phyloP scores from a whole-genome alignment of 2,888 invertebrate species.

The Hydroisotoma schaefferi region DNA sequence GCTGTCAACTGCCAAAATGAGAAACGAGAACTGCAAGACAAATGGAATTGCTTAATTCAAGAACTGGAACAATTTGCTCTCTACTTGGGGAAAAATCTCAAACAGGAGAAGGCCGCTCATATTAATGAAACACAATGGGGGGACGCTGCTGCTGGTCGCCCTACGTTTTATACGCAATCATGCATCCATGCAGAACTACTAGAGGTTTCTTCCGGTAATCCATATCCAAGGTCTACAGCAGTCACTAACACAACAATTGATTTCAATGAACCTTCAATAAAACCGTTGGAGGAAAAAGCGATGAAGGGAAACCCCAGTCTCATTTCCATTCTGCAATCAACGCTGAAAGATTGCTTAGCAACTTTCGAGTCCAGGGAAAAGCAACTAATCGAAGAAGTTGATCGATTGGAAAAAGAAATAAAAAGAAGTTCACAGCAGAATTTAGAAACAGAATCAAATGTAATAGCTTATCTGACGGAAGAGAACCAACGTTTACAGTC shows the following conservation, averaged over 20 bases:
- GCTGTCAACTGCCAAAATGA: constrained; percentile 49
- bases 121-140: not conserved
- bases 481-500: constrained; percentile 58
- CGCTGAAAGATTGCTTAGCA: constrained; percentile 36
- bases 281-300: constrained; percentile 8
- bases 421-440: constrained; percentile 17
- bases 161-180: not conserved
- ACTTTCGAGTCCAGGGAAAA: constrained; percentile 41
- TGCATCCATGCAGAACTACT: not conserved
- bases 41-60: constrained; percentile 44
- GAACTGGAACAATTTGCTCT: constrained; percentile 44
- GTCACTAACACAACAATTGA: not conserved
- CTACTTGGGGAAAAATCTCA: constrained; percentile 35
- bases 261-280: not conserved
- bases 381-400: constrained; percentile 41
- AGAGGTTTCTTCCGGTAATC: constrained; percentile 7
- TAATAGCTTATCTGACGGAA: constrained; percentile 49
- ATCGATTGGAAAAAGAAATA: constrained; percentile 42
- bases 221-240: not conserved
- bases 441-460: constrained; percentile 27
- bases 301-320: constrained; percentile 24
- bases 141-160: not conserved
- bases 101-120: not conserved
- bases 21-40: constrained; percentile 37
- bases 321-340: constrained; percentile 30